Conservation (phyloP, 2,888 invertebrate genomes). For the Bibio marci region DNA sequence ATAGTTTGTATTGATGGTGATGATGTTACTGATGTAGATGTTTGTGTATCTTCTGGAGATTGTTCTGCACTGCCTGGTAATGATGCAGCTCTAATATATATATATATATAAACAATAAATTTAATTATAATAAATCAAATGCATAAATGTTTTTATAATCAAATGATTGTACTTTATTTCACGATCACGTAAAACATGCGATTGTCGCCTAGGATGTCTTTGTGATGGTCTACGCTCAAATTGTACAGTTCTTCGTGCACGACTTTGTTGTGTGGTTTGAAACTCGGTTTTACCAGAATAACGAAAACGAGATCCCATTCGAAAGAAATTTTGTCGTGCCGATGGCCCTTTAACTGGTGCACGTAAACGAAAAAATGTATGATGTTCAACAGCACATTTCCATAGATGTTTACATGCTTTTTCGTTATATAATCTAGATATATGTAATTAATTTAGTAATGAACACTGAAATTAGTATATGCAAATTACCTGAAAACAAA, state of each 20-base stretch:
- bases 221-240: slow-evolving; percentile 95
- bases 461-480: not conserved
- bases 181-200: slow-evolving; percentile 67
- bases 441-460: not conserved
- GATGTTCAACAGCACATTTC: slow-evolving; percentile 99
- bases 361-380: slow-evolving; percentile 76
- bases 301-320: slow-evolving; percentile 93
- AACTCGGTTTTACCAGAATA: slow-evolving; percentile 93
- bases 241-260: slow-evolving; percentile 82
- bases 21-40: slow-evolving; percentile 19
- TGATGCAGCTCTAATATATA: not conserved
- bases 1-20: slow-evolving; percentile 28
- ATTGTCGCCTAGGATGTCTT: slow-evolving; percentile 83
- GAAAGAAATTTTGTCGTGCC: slow-evolving; percentile 87
- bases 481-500: slow-evolving; percentile 69
- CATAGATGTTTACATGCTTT: slow-evolving; percentile 98
- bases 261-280: slow-evolving; percentile 82
- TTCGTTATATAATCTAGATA: slow-evolving; percentile 65
- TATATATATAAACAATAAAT: too few species aligned
- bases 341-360: slow-evolving; percentile 78
- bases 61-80: slow-evolving; percentile 7
- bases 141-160: too few species aligned
- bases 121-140: too few species aligned
- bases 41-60: slow-evolving; percentile 11
- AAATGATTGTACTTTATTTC: too few species aligned